These are phyloP conservation scores for Anoura caudifer DNA, from an alignment of 2,113 vertebrate species.

Conservation along the genomic window DNA sequence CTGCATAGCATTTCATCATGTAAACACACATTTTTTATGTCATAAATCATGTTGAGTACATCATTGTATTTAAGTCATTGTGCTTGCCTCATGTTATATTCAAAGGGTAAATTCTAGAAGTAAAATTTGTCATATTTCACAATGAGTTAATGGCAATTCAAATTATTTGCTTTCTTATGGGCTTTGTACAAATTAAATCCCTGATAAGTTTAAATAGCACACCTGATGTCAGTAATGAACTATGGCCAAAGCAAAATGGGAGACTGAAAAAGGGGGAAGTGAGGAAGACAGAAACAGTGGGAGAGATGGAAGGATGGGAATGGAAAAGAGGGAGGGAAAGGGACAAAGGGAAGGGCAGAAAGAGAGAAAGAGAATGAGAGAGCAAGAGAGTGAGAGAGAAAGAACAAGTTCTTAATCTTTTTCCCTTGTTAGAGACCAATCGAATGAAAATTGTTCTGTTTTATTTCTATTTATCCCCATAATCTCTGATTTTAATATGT, in stretches of 20 bases:
- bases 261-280: background rate
- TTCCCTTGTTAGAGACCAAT: background rate
- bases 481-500: background rate
- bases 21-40: background rate
- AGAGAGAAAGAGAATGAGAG: background rate
- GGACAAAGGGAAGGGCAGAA: background rate
- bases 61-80: background rate
- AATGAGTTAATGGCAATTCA: background rate
- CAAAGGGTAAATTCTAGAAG: background rate
- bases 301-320: background rate
- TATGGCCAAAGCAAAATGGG: background rate
- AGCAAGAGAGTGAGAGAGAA: no score
- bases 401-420: background rate
- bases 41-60: background rate
- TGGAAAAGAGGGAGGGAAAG: rapidly evolving
- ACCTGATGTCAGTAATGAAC: background rate
- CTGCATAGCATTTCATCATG: background rate
- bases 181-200: background rate
- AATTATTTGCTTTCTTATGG: background rate
- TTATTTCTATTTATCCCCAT: background rate
- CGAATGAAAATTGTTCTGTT: background rate
- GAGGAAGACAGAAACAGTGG: no score
- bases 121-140: background rate
- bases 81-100: background rate
- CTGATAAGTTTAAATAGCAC: background rate